Evolutionary conservation across 2,797 vertebrate genomes (phyloP).

Genomic region (Lutjanus campechanus): DNA sequence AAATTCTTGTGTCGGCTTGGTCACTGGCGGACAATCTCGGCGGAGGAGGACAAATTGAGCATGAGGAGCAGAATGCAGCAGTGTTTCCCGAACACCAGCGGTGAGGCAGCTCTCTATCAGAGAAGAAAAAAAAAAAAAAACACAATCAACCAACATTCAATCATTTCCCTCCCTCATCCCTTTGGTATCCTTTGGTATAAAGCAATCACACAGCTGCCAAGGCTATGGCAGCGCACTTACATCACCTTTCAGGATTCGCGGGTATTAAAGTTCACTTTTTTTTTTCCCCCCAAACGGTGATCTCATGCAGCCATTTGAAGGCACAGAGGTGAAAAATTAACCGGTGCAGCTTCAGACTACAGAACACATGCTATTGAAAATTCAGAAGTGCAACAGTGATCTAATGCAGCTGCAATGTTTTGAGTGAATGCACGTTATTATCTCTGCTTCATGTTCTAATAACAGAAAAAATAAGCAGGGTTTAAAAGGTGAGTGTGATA

Average conservation of each 20-base stretch:
- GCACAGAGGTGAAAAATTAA: constrained; percentile 21
- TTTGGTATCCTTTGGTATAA: constrained; percentile 39
- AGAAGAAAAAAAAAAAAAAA: neutral
- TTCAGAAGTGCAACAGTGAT: constrained; percentile 10
- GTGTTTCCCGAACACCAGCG: constrained; percentile 22
- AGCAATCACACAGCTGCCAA: constrained; percentile 56
- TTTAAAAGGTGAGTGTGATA: constrained; percentile 48
- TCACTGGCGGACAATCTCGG: constrained; percentile 24
- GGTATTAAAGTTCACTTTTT: constrained; percentile 54
- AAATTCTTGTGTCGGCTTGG: constrained; percentile 29
- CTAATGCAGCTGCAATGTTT: constrained; percentile 14
- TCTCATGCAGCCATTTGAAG: constrained; percentile 29
- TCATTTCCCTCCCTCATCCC: constrained; percentile 41
- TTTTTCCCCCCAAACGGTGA: constrained; percentile 6
- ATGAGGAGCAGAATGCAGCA: constrained; percentile 22
- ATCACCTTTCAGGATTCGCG: constrained; percentile 55
- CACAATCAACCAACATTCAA: constrained; percentile 51
- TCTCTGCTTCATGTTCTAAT: constrained; percentile 3
- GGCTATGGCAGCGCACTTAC: constrained; percentile 51
- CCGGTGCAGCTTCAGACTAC: constrained; percentile 14
- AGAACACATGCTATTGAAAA: constrained; percentile 10
- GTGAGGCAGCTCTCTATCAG: constrained; percentile 8
- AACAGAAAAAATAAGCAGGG: constrained; percentile 1
- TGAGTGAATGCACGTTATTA: constrained; percentile 4
- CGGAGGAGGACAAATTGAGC: constrained; percentile 30